Base-by-base conservation (phyloP, 1,140 invertebrate genomes). In the Oryctes rhinoceros region DNA sequence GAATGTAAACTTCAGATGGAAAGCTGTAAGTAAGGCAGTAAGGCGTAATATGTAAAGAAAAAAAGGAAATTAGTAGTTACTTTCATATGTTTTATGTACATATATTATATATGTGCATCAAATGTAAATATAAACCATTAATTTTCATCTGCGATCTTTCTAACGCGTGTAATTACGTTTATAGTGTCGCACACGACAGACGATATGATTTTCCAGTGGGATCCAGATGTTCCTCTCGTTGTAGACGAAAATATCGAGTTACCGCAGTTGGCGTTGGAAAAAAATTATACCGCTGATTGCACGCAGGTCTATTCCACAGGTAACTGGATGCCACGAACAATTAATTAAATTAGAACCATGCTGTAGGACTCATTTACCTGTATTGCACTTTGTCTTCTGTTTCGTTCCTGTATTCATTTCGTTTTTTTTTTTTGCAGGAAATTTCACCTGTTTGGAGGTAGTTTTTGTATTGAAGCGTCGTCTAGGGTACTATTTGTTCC, bases 1-100 rank as follows among this genome's bases (percentile, higher is more conserved):
- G 95, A 96, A 87, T 97, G 96, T 87, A 96, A 96, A 88, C 88
- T 96, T 65, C 95, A 96, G 89, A 97, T 97, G 94, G 95, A 97
- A 87, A 96, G 95, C 86, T 87, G 95, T 96, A 89, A 96, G 95
- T 94, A 15, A 15, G 4, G 13, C n/a, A 53, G 49, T 13, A 53
- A 6, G 13, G 39, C 3, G 39, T 44, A 3, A 7, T 44, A 44
- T 44, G 39, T 44, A 44, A 4, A 44, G n/a, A 10, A 44, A 10
- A 44, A 44, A 5, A 44, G 39, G 5, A 44, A 44, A 7, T 1
- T 44, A 10, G 39, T 30, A 10, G 5, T 39, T 39, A 4, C 39
- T 39, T 39, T 7, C 39, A 39, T 39, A 39, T 39, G 39, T 39
- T 39, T 39, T 39, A 39, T 39, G 39, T 7, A 39, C 39, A 7